Evolutionary conservation across 2,888 invertebrate species (phyloP).

Genomic region (Mesoligia furuncula): DNA sequence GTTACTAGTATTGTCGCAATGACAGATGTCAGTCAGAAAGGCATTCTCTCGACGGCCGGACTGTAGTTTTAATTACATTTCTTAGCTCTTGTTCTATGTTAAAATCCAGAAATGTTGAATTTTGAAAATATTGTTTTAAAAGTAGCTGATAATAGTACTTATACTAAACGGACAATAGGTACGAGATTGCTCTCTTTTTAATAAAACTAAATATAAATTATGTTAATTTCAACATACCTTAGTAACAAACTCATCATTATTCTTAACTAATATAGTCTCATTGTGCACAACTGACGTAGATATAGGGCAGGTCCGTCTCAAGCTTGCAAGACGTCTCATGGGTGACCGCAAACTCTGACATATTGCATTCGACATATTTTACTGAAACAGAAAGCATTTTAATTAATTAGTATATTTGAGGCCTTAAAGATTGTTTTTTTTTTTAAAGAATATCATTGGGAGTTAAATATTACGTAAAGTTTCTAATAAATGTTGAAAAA

Average conservation of each 20-base stretch:
- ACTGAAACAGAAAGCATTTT: constrained; percentile 51
- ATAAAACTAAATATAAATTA: neutral
- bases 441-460: neutral
- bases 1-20: too few relatives aligned
- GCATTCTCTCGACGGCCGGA: too few relatives aligned
- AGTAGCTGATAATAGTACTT: neutral
- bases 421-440: neutral
- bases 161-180: neutral
- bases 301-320: constrained; percentile 77
- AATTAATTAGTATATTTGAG: neutral
- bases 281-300: constrained; percentile 87
- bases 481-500: neutral
- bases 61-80: too few relatives aligned
- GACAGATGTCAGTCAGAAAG: too few relatives aligned
- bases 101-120: too few relatives aligned
- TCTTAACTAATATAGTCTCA: constrained; percentile 91
- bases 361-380: constrained; percentile 84
- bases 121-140: neutral
- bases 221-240: constrained; percentile 88
- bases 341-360: constrained; percentile 84
- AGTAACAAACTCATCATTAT: constrained; percentile 94
- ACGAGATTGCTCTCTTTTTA: neutral
- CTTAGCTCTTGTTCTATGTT: too few relatives aligned
- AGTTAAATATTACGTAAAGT: neutral
- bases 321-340: constrained; percentile 75